These are phyloP conservation scores for Diacarnus erythraeanus DNA, from an alignment of 37 sponge, comb jelly and placozoan species.

Conservation along the genomic window DNA sequence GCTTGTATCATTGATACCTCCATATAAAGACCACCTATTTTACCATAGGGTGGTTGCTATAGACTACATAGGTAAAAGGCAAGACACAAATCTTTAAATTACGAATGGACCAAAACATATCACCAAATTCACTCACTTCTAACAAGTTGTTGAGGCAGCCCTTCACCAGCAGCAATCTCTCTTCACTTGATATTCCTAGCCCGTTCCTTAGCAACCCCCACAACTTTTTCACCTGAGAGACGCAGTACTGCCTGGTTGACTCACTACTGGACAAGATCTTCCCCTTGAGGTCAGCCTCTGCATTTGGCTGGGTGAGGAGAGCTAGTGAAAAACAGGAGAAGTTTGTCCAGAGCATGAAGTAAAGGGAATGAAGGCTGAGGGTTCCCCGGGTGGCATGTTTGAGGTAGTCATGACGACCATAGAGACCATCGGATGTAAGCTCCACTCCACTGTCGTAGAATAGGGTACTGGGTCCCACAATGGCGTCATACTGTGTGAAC, in stretches of 20 bases:
- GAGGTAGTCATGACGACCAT: conserved; percentile 71
- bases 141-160: conserved; percentile 41
- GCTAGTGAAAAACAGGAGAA: conserved; percentile 73
- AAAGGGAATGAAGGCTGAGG: conserved; percentile 81
- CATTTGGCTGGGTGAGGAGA: conserved; percentile 66
- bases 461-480: conserved; percentile 33
- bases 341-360: conserved; percentile 77
- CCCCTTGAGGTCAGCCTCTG: conserved; percentile 50
- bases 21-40: not conserved
- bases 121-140: conserved; percentile 25
- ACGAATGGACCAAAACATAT: not conserved
- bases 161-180: conserved; percentile 51
- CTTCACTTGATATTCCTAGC: conserved; percentile 62
- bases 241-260: conserved; percentile 62
- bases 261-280: conserved; percentile 61
- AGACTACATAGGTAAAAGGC: too few species aligned
- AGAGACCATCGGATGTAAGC: conserved; percentile 75
- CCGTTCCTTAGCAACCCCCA: conserved; percentile 68
- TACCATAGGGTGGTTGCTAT: not conserved
- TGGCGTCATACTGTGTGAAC: conserved; percentile 23
- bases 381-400: conserved; percentile 69
- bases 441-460: conserved; percentile 79
- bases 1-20: too few species aligned
- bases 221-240: conserved; percentile 58
- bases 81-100: not conserved